phyloP scores from a whole-genome alignment of 2,888 invertebrate genomes.

The Esperia sulphurella region DNA sequence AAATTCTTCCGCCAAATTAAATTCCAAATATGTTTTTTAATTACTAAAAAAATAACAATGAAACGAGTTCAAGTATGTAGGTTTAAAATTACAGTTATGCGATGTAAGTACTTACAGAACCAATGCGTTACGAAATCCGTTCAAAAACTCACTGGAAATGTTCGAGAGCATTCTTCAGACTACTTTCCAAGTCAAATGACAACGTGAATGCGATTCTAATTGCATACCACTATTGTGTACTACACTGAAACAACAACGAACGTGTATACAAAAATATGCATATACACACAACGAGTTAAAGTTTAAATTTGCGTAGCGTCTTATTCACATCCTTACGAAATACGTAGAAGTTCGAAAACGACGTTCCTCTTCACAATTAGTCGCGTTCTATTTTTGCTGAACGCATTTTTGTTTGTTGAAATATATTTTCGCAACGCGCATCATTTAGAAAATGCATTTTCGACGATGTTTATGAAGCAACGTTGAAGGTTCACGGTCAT shows the following conservation, averaged over 20 bases:
- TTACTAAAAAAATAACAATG: no score
- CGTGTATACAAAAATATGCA: neutral
- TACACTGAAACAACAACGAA: slow-evolving; percentile 19
- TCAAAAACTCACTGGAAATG: slow-evolving; percentile 46
- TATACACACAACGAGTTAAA: slow-evolving; percentile 13
- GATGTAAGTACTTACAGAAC: neutral
- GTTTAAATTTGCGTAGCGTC: slow-evolving; percentile 18
- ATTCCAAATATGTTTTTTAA: no score
- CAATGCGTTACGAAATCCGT: slow-evolving; percentile 39
- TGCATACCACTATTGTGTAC: slow-evolving; percentile 46
- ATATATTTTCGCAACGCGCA: slow-evolving; percentile 50
- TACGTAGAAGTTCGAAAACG: slow-evolving; percentile 30
- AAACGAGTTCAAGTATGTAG: neutral
- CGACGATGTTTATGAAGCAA: slow-evolving; percentile 7
- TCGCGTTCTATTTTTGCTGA: slow-evolving; percentile 61
- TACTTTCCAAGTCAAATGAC: slow-evolving; percentile 68
- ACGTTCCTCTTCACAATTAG: slow-evolving; percentile 55
- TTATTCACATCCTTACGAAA: slow-evolving; percentile 26
- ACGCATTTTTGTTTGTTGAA: slow-evolving; percentile 37
- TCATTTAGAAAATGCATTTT: slow-evolving; percentile 6
- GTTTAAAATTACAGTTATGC: neutral
- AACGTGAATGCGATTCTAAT: slow-evolving; percentile 56
- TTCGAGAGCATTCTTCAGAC: slow-evolving; percentile 44
- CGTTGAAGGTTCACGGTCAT: slow-evolving; percentile 21
- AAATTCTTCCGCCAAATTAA: no score